Conservation (phyloP, 2,113 vertebrate genomes). For the Syngnathoides biaculeatus region DNA sequence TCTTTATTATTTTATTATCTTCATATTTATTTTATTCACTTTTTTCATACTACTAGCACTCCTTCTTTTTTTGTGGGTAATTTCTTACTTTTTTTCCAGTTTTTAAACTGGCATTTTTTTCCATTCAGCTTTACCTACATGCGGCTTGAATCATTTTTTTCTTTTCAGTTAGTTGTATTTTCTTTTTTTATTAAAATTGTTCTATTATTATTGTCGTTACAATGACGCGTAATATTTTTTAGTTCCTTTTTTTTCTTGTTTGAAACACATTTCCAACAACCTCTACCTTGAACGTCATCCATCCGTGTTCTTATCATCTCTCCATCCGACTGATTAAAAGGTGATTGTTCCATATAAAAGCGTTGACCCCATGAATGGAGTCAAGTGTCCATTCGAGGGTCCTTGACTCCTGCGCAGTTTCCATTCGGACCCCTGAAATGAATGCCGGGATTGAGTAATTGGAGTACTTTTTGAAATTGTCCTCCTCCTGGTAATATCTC, state of each 20-base stretch:
- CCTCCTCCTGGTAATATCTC: constrained; percentile 11
- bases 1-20: too few relatives aligned
- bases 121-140: too few relatives aligned
- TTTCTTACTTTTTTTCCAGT: too few relatives aligned
- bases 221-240: background rate
- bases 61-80: background rate
- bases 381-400: constrained; percentile 16
- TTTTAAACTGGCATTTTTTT: too few relatives aligned
- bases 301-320: background rate
- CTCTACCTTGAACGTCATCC: background rate
- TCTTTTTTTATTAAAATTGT: background rate
- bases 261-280: background rate
- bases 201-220: background rate
- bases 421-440: constrained; percentile 40
- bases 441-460: constrained; percentile 42
- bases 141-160: background rate
- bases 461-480: constrained; percentile 18
- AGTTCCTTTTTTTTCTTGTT: background rate
- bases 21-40: background rate
- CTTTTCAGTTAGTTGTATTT: background rate
- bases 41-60: background rate
- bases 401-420: constrained; percentile 27
- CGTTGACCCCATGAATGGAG: background rate
- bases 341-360: constrained; percentile 4
- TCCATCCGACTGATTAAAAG: background rate